These are phyloP conservation scores for Parascotia fuliginaria DNA, from an alignment of 2,888 invertebrate species.

Conservation along the genomic window DNA sequence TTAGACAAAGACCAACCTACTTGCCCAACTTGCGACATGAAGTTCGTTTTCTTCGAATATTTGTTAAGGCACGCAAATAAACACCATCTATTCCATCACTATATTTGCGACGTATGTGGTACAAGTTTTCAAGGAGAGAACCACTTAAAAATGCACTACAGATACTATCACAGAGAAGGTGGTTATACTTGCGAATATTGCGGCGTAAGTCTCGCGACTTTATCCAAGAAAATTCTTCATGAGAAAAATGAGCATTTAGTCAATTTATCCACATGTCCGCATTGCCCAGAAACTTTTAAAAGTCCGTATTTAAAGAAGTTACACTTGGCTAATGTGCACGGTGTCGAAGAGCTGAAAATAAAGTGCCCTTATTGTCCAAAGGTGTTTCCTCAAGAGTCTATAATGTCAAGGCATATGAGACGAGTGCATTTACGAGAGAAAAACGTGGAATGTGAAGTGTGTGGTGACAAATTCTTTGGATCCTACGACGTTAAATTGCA, in stretches of 20 bases:
- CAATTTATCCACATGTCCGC: slow-evolving; percentile 70
- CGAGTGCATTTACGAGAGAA: slow-evolving; percentile 83
- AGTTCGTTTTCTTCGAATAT: slow-evolving; percentile 78
- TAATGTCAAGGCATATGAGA: slow-evolving; percentile 87
- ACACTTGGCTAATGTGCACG: slow-evolving; percentile 75
- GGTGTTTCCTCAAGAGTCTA: slow-evolving; percentile 82
- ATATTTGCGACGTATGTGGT: slow-evolving; percentile 79
- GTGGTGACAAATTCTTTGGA: slow-evolving; percentile 77
- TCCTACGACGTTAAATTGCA: slow-evolving; percentile 79
- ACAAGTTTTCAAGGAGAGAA: slow-evolving; percentile 81
- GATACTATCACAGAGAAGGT: slow-evolving; percentile 77
- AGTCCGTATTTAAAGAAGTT: slow-evolving; percentile 76
- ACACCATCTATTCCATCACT: slow-evolving; percentile 75
- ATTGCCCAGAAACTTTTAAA: slow-evolving; percentile 77
- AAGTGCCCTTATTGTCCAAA: slow-evolving; percentile 80
- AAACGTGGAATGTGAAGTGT: slow-evolving; percentile 77
- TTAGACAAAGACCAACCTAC: slow-evolving; percentile 71
- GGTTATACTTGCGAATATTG: slow-evolving; percentile 78
- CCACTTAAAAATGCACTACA: slow-evolving; percentile 78
- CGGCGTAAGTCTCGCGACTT: slow-evolving; percentile 75
- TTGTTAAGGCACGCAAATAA: slow-evolving; percentile 76
- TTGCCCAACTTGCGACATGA: slow-evolving; percentile 74
- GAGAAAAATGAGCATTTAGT: slow-evolving; percentile 76
- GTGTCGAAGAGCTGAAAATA: slow-evolving; percentile 75
- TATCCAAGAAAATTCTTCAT: slow-evolving; percentile 76